A percentile compares a stretch with the other conserved stretches of the same genome.
phyloP scores from a whole-genome alignment of 2,113 vertebrate genomes.

The Peromyscus californicus region DNA sequence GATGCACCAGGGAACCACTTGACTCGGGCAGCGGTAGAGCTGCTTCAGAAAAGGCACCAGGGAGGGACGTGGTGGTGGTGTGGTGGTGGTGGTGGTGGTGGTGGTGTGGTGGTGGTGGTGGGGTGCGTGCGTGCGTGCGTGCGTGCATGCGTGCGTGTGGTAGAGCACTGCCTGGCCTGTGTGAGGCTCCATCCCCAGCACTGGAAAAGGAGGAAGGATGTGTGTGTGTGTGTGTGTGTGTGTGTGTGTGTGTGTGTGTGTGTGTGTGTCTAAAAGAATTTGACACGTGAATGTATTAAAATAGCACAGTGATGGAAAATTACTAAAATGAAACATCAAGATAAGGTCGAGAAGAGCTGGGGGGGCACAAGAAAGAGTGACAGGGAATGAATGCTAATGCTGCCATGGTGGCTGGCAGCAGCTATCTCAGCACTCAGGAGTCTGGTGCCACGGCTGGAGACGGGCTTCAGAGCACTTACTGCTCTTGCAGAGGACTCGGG shows the following conservation, averaged over 20 bases:
- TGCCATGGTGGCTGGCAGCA: background rate
- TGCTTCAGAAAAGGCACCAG: background rate
- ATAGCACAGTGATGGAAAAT: background rate
- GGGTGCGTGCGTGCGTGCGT: no score
- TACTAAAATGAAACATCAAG: background rate
- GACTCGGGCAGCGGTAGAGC: background rate
- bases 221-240: background rate
- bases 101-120: no score
- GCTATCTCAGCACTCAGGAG: no score
- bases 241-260: background rate
- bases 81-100: no score
- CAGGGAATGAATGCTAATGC: background rate
- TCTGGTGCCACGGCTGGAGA: background rate
- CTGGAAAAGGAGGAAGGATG: no score
- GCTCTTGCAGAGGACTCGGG: background rate
- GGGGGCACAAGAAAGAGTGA: background rate
- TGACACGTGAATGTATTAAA: background rate
- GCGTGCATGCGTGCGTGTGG: no score
- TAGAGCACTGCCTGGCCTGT: no score
- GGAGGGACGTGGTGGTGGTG: background rate
- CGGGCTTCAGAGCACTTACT: background rate
- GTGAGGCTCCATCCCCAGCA: no score
- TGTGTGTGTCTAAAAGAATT: background rate
- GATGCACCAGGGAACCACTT: background rate
- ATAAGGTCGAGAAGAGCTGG: background rate